Evolutionary conservation across 2,888 invertebrate species (phyloP).

Genomic region (Habroteleia sp.): DNA sequence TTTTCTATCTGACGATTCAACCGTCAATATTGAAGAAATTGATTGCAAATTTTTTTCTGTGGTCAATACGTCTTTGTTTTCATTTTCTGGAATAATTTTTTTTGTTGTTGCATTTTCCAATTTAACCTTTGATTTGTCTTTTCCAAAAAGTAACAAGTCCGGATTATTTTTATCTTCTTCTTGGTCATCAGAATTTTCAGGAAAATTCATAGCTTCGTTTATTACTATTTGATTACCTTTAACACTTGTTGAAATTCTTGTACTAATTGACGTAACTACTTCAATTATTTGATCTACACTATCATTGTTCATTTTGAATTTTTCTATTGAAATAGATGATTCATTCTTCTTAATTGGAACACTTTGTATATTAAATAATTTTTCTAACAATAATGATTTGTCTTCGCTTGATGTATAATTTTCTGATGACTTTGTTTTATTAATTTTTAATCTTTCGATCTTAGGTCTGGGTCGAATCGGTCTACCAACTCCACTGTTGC

Average conservation of each 20-base stretch:
- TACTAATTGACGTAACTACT: constrained; percentile 80
- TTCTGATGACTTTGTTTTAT: constrained; percentile 27
- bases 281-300: constrained; percentile 77
- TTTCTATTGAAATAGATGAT: constrained; percentile 17
- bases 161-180: constrained; percentile 17
- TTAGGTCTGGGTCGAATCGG: constrained; percentile 86
- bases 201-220: constrained; percentile 72
- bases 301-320: constrained; percentile 43
- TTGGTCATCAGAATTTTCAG: constrained; percentile 6
- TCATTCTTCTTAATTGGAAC: constrained; percentile 28
- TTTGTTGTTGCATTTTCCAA: constrained; percentile 14
- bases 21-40: constrained; percentile 38
- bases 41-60: constrained; percentile 24
- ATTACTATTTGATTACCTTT: constrained; percentile 71
- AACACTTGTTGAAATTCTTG: constrained; percentile 75
- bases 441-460: constrained; percentile 74
- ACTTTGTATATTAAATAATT: constrained; percentile 69
- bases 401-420: constrained; percentile 42
- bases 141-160: constrained; percentile 31
- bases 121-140: constrained; percentile 26
- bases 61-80: neutral
- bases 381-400: constrained; percentile 69
- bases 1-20: constrained; percentile 72
- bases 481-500: constrained; percentile 87
- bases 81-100: constrained; percentile 1